Evolutionary conservation across 1,140 invertebrate species (phyloP).

Genomic region (Drosophila subpulchrella): DNA sequence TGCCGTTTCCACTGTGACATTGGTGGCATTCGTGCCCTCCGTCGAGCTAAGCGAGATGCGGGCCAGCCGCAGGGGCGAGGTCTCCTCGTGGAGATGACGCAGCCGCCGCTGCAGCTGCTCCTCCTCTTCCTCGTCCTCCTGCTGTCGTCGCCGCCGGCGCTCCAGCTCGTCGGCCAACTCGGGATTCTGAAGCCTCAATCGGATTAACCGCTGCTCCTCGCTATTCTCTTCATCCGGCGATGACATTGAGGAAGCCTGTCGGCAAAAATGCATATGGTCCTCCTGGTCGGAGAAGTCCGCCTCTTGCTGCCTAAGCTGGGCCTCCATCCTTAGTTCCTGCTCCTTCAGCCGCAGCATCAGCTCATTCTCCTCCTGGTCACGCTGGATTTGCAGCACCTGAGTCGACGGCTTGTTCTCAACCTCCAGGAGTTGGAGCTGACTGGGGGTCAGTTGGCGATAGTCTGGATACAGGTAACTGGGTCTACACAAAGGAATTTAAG

Average conservation of each 20-base stretch:
- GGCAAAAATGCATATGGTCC: not conserved
- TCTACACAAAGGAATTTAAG: not conserved
- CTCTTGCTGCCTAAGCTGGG: not conserved
- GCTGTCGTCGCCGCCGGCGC: not conserved
- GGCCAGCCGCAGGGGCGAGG: constrained; percentile 2
- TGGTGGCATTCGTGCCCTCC: not conserved
- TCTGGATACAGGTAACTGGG: not conserved
- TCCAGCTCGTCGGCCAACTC: not conserved
- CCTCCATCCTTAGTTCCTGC: not conserved
- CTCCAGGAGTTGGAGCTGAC: constrained; percentile 12
- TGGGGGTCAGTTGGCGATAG: constrained; percentile 5
- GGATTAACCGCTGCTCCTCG: not conserved
- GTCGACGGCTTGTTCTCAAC: not conserved
- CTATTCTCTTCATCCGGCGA: not conserved
- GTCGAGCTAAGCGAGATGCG: constrained; percentile 22
- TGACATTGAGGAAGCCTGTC: not conserved
- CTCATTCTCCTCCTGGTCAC: not conserved
- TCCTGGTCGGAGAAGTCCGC: not conserved
- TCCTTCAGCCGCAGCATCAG: not conserved
- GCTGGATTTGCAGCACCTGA: constrained; percentile 1
- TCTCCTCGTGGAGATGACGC: not conserved
- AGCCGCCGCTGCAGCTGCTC: not conserved
- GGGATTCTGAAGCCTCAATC: not conserved
- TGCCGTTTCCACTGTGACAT: not conserved
- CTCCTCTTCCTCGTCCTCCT: constrained; percentile 5